These are phyloP conservation scores for Menidia menidia DNA, from an alignment of 2,797 vertebrate species.

Conservation along the genomic window DNA sequence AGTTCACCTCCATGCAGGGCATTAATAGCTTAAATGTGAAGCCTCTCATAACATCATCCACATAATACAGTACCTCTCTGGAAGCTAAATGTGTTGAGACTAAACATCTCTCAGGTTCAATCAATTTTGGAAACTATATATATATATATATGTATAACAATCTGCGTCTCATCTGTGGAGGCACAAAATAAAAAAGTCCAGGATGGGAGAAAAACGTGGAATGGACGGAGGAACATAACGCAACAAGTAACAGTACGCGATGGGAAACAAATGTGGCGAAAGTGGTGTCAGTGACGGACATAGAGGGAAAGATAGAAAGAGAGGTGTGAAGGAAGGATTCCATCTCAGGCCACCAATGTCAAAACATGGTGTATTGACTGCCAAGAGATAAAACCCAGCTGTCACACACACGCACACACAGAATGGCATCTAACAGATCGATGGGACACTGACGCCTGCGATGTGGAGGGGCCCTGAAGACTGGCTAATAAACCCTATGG, in stretches of 20 bases:
- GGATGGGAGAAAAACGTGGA: not conserved
- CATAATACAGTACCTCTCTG: not conserved
- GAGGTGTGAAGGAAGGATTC: constrained; percentile 86
- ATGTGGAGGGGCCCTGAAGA: constrained; percentile 91
- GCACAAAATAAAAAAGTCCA: not conserved
- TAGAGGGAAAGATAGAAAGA: constrained; percentile 76
- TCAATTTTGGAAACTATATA: not conserved
- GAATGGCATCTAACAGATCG: constrained; percentile 88
- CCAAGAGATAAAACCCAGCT: constrained; percentile 89
- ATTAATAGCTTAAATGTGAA: not conserved
- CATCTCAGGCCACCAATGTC: constrained; percentile 91
- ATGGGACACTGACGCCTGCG: constrained; percentile 93
- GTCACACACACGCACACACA: constrained; percentile 34
- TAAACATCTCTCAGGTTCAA: not conserved
- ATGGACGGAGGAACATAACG: not conserved
- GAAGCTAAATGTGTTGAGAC: not conserved
- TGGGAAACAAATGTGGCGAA: constrained; percentile 35
- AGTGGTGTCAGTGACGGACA: constrained; percentile 83
- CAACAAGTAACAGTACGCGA: constrained; percentile 23
- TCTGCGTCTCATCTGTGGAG: not conserved
- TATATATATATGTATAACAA: not conserved
- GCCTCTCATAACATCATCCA: not conserved
- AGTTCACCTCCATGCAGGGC: not conserved
- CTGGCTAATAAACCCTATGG: constrained; percentile 74
- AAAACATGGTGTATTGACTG: constrained; percentile 97